Conservation (phyloP, 2,888 invertebrate genomes). For the Cataglyphis livida region DNA sequence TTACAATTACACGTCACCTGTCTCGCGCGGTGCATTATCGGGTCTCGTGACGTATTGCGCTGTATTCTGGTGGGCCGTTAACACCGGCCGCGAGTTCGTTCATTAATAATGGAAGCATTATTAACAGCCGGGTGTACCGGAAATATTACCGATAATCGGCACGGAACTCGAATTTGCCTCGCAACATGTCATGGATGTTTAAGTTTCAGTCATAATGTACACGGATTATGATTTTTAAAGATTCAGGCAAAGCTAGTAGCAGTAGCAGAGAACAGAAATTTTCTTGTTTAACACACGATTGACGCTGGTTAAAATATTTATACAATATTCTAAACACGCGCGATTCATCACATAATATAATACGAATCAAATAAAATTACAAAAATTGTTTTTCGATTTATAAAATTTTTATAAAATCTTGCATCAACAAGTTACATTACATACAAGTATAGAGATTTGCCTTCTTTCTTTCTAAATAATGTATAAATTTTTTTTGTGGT, state of each 20-base stretch:
- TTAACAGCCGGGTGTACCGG: slow-evolving; percentile 70
- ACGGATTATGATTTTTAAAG: neutral
- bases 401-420: neutral
- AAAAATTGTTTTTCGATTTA: neutral
- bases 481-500: neutral
- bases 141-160: slow-evolving; percentile 70
- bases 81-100: slow-evolving; percentile 64
- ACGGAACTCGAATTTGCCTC: slow-evolving; percentile 58
- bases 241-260: neutral
- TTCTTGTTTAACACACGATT: neutral
- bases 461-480: neutral
- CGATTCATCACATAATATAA: neutral
- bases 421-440: neutral
- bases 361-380: neutral
- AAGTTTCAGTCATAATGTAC: slow-evolving; percentile 39
- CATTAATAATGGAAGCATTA: slow-evolving; percentile 77
- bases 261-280: neutral
- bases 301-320: neutral
- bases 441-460: neutral
- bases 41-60: slow-evolving; percentile 60
- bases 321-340: neutral
- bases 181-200: slow-evolving; percentile 54
- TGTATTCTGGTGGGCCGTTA: slow-evolving; percentile 62
- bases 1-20: slow-evolving; percentile 69
- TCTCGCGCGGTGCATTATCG: slow-evolving; percentile 66